Conservation (phyloP, 2,797 vertebrate species). For the Poecilia velifera region DNA sequence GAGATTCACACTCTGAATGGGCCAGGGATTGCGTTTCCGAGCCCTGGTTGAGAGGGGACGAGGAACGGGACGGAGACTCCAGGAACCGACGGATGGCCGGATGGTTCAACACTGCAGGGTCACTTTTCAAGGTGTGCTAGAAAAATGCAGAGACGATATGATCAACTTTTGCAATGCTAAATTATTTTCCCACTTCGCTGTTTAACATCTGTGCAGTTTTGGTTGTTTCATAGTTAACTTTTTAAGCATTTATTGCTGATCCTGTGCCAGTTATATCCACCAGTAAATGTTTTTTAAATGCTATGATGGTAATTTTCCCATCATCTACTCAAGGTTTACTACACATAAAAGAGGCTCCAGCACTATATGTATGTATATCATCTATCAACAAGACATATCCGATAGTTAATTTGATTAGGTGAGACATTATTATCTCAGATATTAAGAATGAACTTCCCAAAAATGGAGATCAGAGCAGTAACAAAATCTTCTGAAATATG, state of each 20-base stretch:
- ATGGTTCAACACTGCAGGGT: constrained; percentile 92
- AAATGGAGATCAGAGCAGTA: not conserved
- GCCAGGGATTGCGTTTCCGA: constrained; percentile 92
- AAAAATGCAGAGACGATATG: constrained; percentile 23
- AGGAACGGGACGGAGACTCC: constrained; percentile 94
- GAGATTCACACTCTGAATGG: constrained; percentile 93
- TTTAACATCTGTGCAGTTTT: not conserved
- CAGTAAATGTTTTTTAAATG: not conserved
- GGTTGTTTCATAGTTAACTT: not conserved
- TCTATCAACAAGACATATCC: not conserved
- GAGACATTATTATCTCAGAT: not conserved
- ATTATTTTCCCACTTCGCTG: not conserved
- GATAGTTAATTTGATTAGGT: not conserved
- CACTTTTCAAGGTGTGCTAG: constrained; percentile 86
- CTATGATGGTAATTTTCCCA: not conserved
- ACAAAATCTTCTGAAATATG: not conserved
- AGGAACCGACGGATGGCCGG: constrained; percentile 95
- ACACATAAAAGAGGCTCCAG: not conserved
- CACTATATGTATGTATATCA: not conserved
- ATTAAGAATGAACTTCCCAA: not conserved
- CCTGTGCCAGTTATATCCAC: not conserved
- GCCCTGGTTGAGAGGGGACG: constrained; percentile 95
- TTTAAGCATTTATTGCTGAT: not conserved
- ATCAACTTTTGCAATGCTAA: not conserved
- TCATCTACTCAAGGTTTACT: not conserved